Evolutionary conservation across 2,888 invertebrate species (phyloP).

Genomic region (Archips crataeganus): DNA sequence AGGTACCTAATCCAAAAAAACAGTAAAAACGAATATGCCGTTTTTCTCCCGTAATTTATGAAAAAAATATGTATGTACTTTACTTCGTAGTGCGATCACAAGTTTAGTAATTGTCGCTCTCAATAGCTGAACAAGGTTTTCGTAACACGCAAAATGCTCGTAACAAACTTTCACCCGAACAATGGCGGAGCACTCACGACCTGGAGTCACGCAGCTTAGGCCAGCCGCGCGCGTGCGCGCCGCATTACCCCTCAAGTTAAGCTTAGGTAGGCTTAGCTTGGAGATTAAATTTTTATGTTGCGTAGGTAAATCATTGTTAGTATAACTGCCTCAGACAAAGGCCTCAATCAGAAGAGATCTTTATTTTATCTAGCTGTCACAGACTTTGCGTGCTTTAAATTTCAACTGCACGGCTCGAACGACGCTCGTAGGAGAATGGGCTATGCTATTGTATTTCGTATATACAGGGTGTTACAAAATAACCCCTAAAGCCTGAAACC

Average conservation of each 20-base stretch:
- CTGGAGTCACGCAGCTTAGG: slow-evolving; percentile 69
- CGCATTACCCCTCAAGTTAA: background rate
- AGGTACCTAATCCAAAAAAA: background rate
- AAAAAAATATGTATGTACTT: slow-evolving; percentile 15
- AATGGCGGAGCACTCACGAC: slow-evolving; percentile 69
- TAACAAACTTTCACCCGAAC: slow-evolving; percentile 80
- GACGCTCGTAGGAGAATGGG: too few species aligned
- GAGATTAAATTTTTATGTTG: background rate
- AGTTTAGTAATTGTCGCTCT: slow-evolving; percentile 51
- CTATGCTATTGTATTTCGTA: too few species aligned
- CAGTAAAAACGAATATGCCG: too few species aligned
- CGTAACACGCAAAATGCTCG: slow-evolving; percentile 76
- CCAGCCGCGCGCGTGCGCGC: slow-evolving; percentile 15
- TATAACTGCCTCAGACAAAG: background rate
- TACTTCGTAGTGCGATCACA: slow-evolving; percentile 41
- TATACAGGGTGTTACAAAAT: too few species aligned
- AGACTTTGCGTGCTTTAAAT: too few species aligned
- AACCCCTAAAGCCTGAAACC: too few species aligned
- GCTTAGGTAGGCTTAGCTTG: background rate
- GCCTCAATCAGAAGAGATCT: background rate
- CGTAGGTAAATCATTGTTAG: too few species aligned
- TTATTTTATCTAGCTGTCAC: too few species aligned
- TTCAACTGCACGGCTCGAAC: too few species aligned
- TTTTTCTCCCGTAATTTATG: background rate
- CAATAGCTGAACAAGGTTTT: slow-evolving; percentile 60